Base-by-base conservation (phyloP, 2,888 invertebrate species). In the Ceramica pisi region DNA sequence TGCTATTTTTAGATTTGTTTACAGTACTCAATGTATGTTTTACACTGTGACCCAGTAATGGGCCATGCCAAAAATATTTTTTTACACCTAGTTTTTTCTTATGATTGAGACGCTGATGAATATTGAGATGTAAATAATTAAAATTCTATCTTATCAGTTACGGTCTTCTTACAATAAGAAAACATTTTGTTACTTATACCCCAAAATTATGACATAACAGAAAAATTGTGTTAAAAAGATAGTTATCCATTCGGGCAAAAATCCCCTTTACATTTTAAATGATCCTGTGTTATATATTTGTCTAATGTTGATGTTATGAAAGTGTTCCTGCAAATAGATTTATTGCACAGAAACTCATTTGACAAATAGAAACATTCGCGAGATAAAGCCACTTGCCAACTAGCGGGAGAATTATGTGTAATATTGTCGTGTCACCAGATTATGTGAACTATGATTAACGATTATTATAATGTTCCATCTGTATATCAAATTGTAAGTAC, bases 21-120 rank as follows among this genome's bases (percentile, higher is more conserved):
- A 64, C 71, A 77, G 71, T 75, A 67, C 69, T 75, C 62, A 53
- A 53, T 71, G 41, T 62, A 44, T 69, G 62, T 73, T 68, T 68
- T 59, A 79, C 66, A 70, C 78, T 50, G 64, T 84, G 82, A 80
- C 84, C 84, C 65, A 84, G 73, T 75, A 74, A 71, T 62, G 66
- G 66, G 26, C n/a, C 60, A 61, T 62, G 65, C 66, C 72, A 71
- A 75, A 79, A 81, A 69, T 53, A n/a, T 38, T 51, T 63, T 62
- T 64, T 56, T 46, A 51, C 16, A 55, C 23, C 46, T 38, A 44
- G 46, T 46, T 59, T 73, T 21, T 71, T 14, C 31, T 55, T 5
- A 9, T 23, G n/a, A 51, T 16, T 51, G 10, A 59, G 59, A 19
- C 14, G 35, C n/a, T 44, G 23, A 21, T n/a, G n/a, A 14, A 31